Evolutionary conservation across 2,113 vertebrate species (phyloP), one percentile per base, ranked within the genome.

Genomic region (Oreotrochilus melanogaster): DNA sequence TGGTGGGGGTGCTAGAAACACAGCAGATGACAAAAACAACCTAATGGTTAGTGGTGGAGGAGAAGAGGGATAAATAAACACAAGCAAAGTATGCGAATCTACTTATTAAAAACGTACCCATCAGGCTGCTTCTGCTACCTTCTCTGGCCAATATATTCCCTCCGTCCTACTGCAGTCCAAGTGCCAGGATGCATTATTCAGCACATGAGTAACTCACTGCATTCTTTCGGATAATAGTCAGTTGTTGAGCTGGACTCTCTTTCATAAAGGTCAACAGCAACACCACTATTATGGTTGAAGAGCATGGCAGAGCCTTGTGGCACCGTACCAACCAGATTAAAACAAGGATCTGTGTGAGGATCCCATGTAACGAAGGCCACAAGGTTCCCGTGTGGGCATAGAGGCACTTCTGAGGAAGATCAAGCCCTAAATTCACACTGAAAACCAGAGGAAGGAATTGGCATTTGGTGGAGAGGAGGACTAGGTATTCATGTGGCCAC

Each of bases 61-160:
- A 80, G 67, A 83, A 62, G 60, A 89, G 50, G 83, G 62, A 6
- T 39, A 93, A 90, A 54, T 71, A 88, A 95, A 93, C 54, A 82
- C 8, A 62, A 80, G 57, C 14, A 19, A 92, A 93, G 19, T 14
- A 89, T 13, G 54, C 3, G 7, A 92, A 78, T 76, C 0, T 0
- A 28, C 79, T 91, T 79, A 89, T 92, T 95, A 62, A 94, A 94
- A 91, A 78, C 54, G 73, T 58, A 87, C 43, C 71, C 84, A 94
- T 86, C 24, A 18, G 73, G 70, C 66, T 87, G 69, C 87, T 85
- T 69, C 80, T 93, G 70, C 84, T 35, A 27, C 78, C 78, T 76
- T 62, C 19, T 56, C 45, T 15, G 54, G 54, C 80, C 35, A 82
- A 57, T 65, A 45, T 87, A 85, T 58, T 95, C 70, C 35, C 78